Evolutionary conservation across 1,140 invertebrate species (phyloP), one percentile per base, ranked within the genome.

Genomic region (Anastatus disparis): DNA sequence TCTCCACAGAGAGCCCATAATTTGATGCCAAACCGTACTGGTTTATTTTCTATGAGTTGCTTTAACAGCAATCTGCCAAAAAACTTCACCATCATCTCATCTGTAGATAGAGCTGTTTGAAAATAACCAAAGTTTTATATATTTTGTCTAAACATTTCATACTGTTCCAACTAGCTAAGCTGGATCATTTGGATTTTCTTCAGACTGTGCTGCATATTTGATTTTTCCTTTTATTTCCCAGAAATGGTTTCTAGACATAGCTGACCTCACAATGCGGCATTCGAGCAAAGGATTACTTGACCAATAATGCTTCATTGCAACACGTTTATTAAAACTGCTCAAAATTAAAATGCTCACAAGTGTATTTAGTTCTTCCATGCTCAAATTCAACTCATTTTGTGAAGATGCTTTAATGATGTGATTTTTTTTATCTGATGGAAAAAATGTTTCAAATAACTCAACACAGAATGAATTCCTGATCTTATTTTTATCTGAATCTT

Each of bases 81-180:
- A 35, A 55, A 55, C 22, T 55, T 55, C 3, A 55, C 12, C 52
- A 55, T 55, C 52, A 55, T 55, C 20, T 55, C 52, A 35, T 22
- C 64, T 27, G 58, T 8, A 68, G 38, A 31, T 20, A 65, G 13
- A 17, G 62, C 61, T 2, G 62, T 63, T 17, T 20, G 17, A 56
- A 70, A 70, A 46, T 13, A 70, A 13, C 59, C 50, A 71, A 71
- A 66, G 0, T 2, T 15, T n/a, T 27, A 52, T 20, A 66, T 66
- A 46, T 61, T 72, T 53, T 53, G 58, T 4, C 27, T 44, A 15
- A 65, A 71, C n/a, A 55, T 55, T 20, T 74, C 63, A 67, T 70
- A 27, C 56, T 22, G 58, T 42, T 17, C 61, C 58, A 15, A 70
- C 58, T 1, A 42, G 55, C 55, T 55, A 73, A 22, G 56, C 65